A percentile compares a stretch with the other conserved stretches of the same genome.
phyloP scores from a whole-genome alignment of 2,797 vertebrate species.

The Peromyscus melanophrys region DNA sequence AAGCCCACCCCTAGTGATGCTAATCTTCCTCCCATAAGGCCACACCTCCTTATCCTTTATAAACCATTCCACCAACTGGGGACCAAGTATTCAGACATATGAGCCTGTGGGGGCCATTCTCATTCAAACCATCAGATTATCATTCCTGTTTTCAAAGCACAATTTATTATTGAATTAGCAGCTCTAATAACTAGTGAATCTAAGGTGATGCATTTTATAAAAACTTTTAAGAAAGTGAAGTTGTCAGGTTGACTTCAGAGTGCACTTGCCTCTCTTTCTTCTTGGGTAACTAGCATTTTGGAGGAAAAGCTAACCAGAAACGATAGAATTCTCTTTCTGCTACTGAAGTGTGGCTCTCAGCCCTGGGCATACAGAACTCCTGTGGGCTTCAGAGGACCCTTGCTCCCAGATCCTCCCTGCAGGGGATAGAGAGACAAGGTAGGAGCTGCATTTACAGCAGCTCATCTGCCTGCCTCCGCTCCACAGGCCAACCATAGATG shows the following conservation, averaged over 20 bases:
- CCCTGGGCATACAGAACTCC: not conserved
- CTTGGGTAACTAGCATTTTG: conserved; percentile 38
- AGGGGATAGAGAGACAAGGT: not conserved
- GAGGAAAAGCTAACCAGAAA: not conserved
- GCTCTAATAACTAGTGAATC: conserved; percentile 26
- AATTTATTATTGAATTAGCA: conserved; percentile 18
- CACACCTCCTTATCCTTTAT: not conserved
- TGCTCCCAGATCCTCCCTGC: conserved; percentile 34
- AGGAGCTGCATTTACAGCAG: not conserved
- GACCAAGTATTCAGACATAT: not conserved
- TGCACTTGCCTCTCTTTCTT: conserved; percentile 51
- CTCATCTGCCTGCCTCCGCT: conserved; percentile 21
- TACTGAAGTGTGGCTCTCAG: not conserved
- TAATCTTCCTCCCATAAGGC: not conserved
- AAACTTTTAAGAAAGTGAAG: not conserved
- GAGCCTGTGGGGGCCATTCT: not conserved
- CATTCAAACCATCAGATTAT: not conserved
- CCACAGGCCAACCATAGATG: not conserved
- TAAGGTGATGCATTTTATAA: not conserved
- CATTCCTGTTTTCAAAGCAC: conserved; percentile 43
- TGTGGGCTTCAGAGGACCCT: not conserved
- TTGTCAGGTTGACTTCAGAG: conserved; percentile 46
- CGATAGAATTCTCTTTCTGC: not conserved
- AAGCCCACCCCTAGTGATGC: not conserved
- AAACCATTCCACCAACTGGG: not conserved